phyloP scores from a whole-genome alignment of 2,797 vertebrate genomes.

The Paramormyrops hopkinsi region DNA sequence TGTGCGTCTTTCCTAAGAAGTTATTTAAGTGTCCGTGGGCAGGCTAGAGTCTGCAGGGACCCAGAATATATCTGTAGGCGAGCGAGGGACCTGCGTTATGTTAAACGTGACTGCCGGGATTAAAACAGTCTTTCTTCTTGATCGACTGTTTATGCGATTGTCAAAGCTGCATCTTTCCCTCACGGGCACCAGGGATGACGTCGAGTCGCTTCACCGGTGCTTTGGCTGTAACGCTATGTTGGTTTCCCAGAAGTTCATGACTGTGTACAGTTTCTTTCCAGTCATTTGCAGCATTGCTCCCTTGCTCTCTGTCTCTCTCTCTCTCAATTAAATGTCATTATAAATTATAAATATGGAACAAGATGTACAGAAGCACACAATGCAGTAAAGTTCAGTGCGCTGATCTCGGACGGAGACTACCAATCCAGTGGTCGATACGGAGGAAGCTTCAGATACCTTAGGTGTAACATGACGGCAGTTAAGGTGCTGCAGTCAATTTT shows the following conservation, averaged over 20 bases:
- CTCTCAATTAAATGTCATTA: not conserved
- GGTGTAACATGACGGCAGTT: not conserved
- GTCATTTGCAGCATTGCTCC: not conserved
- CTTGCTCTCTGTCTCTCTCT: not conserved
- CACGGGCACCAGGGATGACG: not conserved
- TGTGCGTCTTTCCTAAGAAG: not conserved
- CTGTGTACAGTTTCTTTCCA: not conserved
- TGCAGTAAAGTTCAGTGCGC: not conserved
- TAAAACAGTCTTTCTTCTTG: not conserved
- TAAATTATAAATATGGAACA: not conserved
- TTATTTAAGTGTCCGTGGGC: not conserved
- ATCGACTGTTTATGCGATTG: not conserved
- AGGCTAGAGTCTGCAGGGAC: not conserved
- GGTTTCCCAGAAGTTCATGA: slow-evolving; percentile 5
- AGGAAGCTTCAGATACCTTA: not conserved
- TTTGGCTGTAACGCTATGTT: not conserved
- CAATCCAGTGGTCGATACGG: not conserved
- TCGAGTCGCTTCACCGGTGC: not conserved
- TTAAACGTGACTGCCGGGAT: not conserved
- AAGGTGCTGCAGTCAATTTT: not conserved
- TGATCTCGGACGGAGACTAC: not conserved
- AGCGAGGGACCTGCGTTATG: not conserved
- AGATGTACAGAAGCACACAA: not conserved
- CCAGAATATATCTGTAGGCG: not conserved
- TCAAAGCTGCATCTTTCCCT: not conserved